A percentile compares a stretch with the other conserved stretches of the same genome.
phyloP scores from a whole-genome alignment of 2,797 vertebrate species.

The Pangasius krempfi region DNA sequence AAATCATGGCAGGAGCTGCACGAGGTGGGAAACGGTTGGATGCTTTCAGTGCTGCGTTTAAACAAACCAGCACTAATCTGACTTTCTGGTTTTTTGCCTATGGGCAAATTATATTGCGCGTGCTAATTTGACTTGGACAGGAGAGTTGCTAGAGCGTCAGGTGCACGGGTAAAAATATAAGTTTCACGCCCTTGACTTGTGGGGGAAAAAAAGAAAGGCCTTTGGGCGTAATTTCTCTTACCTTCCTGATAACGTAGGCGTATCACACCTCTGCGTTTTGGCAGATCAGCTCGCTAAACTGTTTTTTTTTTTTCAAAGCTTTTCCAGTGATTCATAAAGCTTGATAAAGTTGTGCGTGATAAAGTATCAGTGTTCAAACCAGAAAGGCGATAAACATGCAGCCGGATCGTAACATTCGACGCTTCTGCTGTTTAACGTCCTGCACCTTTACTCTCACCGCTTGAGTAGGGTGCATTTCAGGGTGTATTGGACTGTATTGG shows the following conservation, averaged over 20 bases:
- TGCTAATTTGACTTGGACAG: not conserved
- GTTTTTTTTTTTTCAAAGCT: not conserved
- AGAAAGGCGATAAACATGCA: no score
- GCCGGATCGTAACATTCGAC: no score
- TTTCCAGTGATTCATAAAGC: not conserved
- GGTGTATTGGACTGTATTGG: no score
- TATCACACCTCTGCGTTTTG: not conserved
- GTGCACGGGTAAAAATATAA: not conserved
- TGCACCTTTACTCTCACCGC: no score
- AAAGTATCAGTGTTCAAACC: not conserved
- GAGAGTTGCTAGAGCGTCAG: not conserved
- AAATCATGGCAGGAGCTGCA: not conserved
- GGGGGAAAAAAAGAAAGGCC: not conserved
- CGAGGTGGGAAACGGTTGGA: no score
- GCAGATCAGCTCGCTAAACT: not conserved
- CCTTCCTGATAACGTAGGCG: not conserved
- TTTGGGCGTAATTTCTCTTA: not conserved
- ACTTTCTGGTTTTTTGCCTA: not conserved
- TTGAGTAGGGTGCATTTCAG: not conserved
- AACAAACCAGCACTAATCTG: not conserved
- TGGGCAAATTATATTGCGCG: not conserved
- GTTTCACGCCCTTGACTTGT: not conserved
- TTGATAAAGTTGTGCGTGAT: not conserved
- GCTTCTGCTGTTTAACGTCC: no score
- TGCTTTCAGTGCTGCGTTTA: not conserved